A percentile compares a stretch with the other conserved stretches of the same genome.
phyloP scores from a whole-genome alignment of 2,797 vertebrate species.

The Hemibagrus guttatus region DNA sequence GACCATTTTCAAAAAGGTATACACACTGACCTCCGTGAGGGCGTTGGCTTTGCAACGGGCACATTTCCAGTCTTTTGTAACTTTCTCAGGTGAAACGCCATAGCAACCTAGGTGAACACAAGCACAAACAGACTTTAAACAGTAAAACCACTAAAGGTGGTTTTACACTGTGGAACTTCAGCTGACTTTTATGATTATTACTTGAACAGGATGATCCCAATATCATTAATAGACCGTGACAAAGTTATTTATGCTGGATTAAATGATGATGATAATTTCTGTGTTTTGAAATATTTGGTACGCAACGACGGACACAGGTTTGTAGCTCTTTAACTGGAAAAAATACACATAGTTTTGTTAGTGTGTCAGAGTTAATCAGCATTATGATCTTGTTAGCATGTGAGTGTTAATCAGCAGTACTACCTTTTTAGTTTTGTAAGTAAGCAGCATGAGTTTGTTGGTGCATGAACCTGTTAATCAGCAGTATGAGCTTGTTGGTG shows the following conservation, averaged over 20 bases:
- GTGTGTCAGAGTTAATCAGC: neutral
- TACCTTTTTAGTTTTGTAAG: no score
- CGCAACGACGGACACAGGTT: neutral
- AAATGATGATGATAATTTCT: neutral
- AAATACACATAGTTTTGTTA: neutral
- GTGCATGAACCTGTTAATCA: neutral
- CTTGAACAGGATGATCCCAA: neutral
- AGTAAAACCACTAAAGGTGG: neutral
- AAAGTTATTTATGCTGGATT: neutral
- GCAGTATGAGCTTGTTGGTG: neutral
- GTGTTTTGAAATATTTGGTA: neutral
- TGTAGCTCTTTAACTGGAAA: neutral
- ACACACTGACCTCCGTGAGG: conserved; percentile 81
- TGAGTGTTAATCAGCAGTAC: neutral
- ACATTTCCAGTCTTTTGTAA: conserved; percentile 90
- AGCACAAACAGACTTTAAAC: conserved; percentile 11
- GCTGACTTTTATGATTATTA: neutral
- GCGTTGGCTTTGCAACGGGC: conserved; percentile 87
- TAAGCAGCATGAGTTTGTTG: neutral
- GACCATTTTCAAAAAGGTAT: neutral
- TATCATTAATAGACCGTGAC: neutral
- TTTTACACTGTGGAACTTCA: no score
- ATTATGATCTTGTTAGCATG: neutral
- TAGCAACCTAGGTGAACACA: conserved; percentile 84
- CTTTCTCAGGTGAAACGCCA: conserved; percentile 81